Evolutionary conservation across 2,113 vertebrate species (phyloP).

Genomic region (Syngnathus floridae): DNA sequence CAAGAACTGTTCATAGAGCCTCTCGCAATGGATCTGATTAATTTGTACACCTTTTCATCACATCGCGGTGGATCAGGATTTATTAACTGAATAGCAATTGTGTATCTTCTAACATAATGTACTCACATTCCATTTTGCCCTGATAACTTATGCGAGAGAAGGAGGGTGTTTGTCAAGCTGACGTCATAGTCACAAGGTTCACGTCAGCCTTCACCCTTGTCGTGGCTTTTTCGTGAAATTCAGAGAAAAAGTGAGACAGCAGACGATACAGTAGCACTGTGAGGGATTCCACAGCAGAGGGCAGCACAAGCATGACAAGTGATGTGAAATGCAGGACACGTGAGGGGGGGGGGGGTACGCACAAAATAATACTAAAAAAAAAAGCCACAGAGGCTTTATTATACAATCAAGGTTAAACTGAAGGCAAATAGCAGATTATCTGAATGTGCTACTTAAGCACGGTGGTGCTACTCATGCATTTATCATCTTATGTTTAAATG

Average conservation of each 20-base stretch:
- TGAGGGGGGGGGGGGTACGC: constrained; percentile 13
- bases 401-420: not conserved
- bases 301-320: constrained; percentile 68
- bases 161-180: constrained; percentile 67
- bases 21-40: not conserved
- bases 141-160: constrained; percentile 74
- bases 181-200: constrained; percentile 66
- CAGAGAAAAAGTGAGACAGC: constrained; percentile 58
- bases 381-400: constrained; percentile 51
- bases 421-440: not conserved
- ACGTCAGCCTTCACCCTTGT: constrained; percentile 65
- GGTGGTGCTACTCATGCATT: constrained; percentile 16
- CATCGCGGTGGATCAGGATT: not conserved
- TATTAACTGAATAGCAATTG: not conserved
- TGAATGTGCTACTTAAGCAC: not conserved
- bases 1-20: not conserved
- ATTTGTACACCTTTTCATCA: not conserved
- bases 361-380: constrained; percentile 18
- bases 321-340: constrained; percentile 37
- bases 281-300: constrained; percentile 64
- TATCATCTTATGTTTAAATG: not conserved
- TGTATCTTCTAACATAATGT: constrained; percentile 57
- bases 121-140: constrained; percentile 76
- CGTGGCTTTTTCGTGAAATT: constrained; percentile 60
- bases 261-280: constrained; percentile 68